Conservation (phyloP, 2,888 invertebrate species). For the Epistrophe eligans region DNA sequence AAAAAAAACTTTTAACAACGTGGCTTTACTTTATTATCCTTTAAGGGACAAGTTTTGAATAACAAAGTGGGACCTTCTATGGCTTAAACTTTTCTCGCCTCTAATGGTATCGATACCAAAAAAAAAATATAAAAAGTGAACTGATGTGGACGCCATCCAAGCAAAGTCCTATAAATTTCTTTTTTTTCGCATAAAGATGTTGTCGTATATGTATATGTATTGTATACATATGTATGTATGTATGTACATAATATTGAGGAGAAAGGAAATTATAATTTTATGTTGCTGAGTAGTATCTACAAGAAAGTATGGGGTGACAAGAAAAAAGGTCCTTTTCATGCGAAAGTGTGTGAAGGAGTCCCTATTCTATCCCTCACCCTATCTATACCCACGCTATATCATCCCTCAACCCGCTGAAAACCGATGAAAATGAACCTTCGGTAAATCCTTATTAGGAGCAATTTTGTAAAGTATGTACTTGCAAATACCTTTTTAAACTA, state of each 20-base stretch:
- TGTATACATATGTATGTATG: too few relatives aligned
- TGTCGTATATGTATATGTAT: too few relatives aligned
- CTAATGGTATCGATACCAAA: neutral
- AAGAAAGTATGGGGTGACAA: constrained; percentile 52
- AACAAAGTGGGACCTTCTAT: constrained; percentile 38
- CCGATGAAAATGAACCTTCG: constrained; percentile 62
- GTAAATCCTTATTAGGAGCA: constrained; percentile 72
- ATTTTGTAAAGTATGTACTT: constrained; percentile 75
- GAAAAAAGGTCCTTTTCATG: constrained; percentile 59
- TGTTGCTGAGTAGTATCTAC: constrained; percentile 19
- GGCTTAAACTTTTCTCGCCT: constrained; percentile 34
- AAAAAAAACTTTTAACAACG: constrained; percentile 59
- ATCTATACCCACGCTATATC: too few relatives aligned
- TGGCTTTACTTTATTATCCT: constrained; percentile 74
- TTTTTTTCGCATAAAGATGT: constrained; percentile 54
- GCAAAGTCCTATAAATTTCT: constrained; percentile 33
- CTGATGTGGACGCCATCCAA: neutral
- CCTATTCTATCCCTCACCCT: neutral
- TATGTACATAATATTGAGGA: constrained; percentile 48
- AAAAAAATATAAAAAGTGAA: too few relatives aligned
- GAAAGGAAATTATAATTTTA: constrained; percentile 72
- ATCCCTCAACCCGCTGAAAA: neutral
- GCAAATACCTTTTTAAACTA: constrained; percentile 71
- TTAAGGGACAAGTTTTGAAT: constrained; percentile 71
- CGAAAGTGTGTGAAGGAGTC: constrained; percentile 49